A percentile compares a stretch with the other conserved stretches of the same genome.
These are phyloP conservation scores for Brachycybe producta DNA, from an alignment of 2,888 invertebrate genomes.

Conservation along the genomic window DNA sequence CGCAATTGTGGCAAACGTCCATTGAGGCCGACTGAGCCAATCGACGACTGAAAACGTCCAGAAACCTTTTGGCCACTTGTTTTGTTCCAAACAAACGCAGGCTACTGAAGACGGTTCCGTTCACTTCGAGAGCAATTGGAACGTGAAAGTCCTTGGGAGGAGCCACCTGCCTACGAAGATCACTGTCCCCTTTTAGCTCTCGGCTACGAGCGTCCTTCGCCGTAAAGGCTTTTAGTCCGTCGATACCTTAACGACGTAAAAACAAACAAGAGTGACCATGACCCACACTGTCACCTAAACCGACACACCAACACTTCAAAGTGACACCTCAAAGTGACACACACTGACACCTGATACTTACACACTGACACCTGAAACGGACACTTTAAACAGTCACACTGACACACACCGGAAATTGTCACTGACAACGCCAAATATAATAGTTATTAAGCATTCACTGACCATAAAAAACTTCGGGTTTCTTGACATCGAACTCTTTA, in stretches of 20 bases:
- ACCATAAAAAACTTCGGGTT: slow-evolving; percentile 61
- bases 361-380: no score
- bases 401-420: no score
- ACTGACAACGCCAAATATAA: no score
- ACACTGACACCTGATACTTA: no score
- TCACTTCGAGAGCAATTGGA: slow-evolving; percentile 68
- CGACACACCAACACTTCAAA: slow-evolving; percentile 27
- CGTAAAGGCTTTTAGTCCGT: slow-evolving; percentile 60
- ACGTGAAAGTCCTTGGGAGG: slow-evolving; percentile 65
- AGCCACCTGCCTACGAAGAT: slow-evolving; percentile 56
- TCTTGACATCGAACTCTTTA: slow-evolving; percentile 61
- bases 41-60: slow-evolving; percentile 51
- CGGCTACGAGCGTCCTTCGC: slow-evolving; percentile 53
- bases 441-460: slow-evolving; percentile 15
- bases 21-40: slow-evolving; percentile 49
- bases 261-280: slow-evolving; percentile 14
- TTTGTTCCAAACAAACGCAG: slow-evolving; percentile 44
- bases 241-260: slow-evolving; percentile 60
- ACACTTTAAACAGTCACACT: no score
- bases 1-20: slow-evolving; percentile 49
- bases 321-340: not conserved
- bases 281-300: no score
- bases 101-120: slow-evolving; percentile 54
- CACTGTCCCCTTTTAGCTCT: slow-evolving; percentile 53
- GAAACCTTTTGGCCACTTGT: slow-evolving; percentile 47